Conservation (phyloP, 1,140 invertebrate genomes). For the Hydropsyche tenuis region DNA sequence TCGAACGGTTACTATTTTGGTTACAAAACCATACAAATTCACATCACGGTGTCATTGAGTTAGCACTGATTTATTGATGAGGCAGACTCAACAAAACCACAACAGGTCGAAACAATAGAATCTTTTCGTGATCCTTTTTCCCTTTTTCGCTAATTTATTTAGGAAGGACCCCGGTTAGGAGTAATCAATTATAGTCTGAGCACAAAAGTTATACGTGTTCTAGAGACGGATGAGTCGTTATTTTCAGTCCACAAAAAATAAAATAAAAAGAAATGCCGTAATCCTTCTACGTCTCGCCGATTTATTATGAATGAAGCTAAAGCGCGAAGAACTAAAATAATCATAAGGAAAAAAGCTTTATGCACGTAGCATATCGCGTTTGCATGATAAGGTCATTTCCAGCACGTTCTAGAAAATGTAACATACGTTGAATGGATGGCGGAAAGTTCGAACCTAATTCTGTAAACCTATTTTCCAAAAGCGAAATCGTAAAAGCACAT, state of each 20-base stretch:
- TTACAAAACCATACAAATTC: not conserved
- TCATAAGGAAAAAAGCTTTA: not conserved
- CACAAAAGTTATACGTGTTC: slow-evolving; percentile 5
- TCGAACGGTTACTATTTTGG: no score
- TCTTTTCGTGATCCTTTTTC: not conserved
- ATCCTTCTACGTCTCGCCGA: slow-evolving; percentile 1
- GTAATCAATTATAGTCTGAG: slow-evolving; percentile 15
- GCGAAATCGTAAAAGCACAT: no score
- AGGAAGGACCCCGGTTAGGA: not conserved
- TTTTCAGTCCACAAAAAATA: not conserved
- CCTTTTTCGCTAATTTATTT: slow-evolving; percentile 17
- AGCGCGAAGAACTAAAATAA: not conserved
- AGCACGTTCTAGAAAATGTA: not conserved
- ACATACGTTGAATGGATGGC: not conserved
- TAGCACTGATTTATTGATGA: slow-evolving; percentile 20
- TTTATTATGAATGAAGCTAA: slow-evolving; percentile 16
- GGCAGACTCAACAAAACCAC: not conserved
- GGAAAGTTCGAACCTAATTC: no score
- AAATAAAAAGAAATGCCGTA: not conserved
- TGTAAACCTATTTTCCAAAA: no score
- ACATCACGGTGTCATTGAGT: slow-evolving; percentile 5
- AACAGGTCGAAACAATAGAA: not conserved
- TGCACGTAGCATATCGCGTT: not conserved
- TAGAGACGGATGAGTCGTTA: not conserved
- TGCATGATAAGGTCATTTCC: slow-evolving; percentile 11